Conservation (phyloP, 2,888 invertebrate genomes). For the Rhabditoides inermis region DNA sequence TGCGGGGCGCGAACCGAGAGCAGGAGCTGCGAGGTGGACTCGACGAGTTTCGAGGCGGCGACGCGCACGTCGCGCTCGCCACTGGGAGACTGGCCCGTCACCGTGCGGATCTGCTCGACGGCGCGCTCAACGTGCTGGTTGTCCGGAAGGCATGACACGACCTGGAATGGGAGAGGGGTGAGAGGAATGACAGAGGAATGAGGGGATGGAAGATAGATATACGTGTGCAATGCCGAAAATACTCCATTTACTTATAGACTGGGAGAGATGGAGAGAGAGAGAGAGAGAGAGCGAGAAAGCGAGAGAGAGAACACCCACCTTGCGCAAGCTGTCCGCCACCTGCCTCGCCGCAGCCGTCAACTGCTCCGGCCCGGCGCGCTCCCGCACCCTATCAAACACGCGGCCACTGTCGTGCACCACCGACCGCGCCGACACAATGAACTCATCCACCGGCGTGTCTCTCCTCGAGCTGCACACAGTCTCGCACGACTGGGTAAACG, state of each 20-base stretch:
- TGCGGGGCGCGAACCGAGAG: slow-evolving; percentile 30
- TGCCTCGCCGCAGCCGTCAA: slow-evolving; percentile 34
- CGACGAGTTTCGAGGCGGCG: slow-evolving; percentile 75
- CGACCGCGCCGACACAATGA: slow-evolving; percentile 39
- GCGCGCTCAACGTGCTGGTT: slow-evolving; percentile 84
- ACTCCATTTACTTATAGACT: no score
- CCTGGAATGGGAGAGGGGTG: no score
- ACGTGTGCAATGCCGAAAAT: no score
- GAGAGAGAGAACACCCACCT: no score
- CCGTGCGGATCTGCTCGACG: slow-evolving; percentile 64
- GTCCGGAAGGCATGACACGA: slow-evolving; percentile 78
- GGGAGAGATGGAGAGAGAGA: no score
- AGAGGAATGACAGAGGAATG: slow-evolving; percentile 70
- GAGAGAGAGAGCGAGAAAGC: no score
- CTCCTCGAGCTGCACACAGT: not conserved
- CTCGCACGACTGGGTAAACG: not conserved
- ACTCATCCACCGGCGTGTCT: not conserved
- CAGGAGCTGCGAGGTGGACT: slow-evolving; percentile 72
- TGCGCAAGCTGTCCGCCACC: slow-evolving; percentile 60
- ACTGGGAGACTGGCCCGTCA: slow-evolving; percentile 55
- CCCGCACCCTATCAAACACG: slow-evolving; percentile 44
- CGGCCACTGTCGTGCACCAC: slow-evolving; percentile 47
- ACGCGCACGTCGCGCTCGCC: slow-evolving; percentile 76
- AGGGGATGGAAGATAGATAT: no score
- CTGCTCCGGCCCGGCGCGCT: slow-evolving; percentile 21